Conservation (phyloP, 2,797 vertebrate genomes). For the Chromobotia macracanthus region DNA sequence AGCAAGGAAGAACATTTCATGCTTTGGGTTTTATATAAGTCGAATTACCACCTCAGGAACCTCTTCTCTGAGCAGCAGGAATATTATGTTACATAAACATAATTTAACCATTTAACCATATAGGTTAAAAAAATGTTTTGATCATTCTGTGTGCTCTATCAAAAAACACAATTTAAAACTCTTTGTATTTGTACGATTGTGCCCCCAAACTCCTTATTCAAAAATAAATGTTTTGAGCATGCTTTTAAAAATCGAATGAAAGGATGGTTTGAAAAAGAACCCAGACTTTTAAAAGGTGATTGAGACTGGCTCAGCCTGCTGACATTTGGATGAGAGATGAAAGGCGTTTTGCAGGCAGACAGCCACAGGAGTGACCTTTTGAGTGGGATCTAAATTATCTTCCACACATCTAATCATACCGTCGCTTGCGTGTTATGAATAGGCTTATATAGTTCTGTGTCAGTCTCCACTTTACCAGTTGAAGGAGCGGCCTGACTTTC, state of each 20-base stretch:
- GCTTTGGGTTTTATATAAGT: slow-evolving; percentile 59
- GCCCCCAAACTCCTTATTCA: not conserved
- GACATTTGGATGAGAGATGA: slow-evolving; percentile 54
- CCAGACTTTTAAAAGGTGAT: slow-evolving; percentile 21
- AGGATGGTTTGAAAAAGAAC: slow-evolving; percentile 4
- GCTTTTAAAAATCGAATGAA: slow-evolving; percentile 22
- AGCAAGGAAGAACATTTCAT: slow-evolving; percentile 58
- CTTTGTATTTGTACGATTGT: not conserved
- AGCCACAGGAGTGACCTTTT: slow-evolving; percentile 72
- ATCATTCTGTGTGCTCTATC: not conserved
- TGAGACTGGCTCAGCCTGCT: slow-evolving; percentile 32
- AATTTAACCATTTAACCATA: too few species aligned
- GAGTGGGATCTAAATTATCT: slow-evolving; percentile 59
- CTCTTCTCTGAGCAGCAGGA: too few species aligned
- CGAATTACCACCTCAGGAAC: slow-evolving; percentile 11
- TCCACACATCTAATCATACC: slow-evolving; percentile 68
- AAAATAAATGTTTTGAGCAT: slow-evolving; percentile 12
- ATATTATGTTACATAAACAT: too few species aligned
- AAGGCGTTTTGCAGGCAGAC: slow-evolving; percentile 59
- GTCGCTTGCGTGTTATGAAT: slow-evolving; percentile 71
- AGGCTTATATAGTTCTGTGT: slow-evolving; percentile 71
- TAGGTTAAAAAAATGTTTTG: not conserved
- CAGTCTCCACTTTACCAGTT: slow-evolving; percentile 58
- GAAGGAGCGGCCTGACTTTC: slow-evolving; percentile 69
- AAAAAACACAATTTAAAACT: not conserved